phyloP scores from a whole-genome alignment of 2,797 vertebrate species.

The Lagodon rhomboides region DNA sequence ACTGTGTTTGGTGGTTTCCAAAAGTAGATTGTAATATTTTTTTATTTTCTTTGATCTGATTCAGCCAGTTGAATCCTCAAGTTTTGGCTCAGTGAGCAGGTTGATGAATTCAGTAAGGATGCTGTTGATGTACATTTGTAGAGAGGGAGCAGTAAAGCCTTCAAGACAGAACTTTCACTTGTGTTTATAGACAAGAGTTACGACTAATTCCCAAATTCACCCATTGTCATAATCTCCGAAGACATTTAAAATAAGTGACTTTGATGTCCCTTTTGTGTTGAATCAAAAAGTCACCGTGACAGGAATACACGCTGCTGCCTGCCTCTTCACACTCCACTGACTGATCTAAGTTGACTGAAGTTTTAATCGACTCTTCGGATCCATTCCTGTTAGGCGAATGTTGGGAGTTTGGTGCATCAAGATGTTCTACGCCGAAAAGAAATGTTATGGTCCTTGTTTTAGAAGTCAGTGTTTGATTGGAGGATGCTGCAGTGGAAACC shows the following conservation, averaged over 20 bases:
- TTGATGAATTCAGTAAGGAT: not conserved
- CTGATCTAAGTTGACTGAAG: too few species aligned
- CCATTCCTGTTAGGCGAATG: too few species aligned
- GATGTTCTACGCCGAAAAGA: too few species aligned
- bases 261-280: not conserved
- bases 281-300: not conserved
- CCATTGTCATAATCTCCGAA: not conserved
- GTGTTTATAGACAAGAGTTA: not conserved
- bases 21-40: not conserved
- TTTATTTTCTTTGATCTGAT: not conserved
- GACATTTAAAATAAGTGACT: too few species aligned
- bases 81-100: not conserved
- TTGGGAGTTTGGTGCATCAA: too few species aligned
- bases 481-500: slow-evolving; percentile 3
- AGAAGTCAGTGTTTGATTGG: not conserved
- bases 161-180: not conserved
- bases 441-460: too few species aligned
- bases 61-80: not conserved
- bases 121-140: not conserved
- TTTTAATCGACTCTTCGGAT: not conserved
- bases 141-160: not conserved
- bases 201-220: not conserved
- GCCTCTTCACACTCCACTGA: not conserved
- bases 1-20: not conserved
- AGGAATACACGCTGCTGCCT: not conserved